Percentiles rank a stretch among this genome's conserved stretches.
phyloP scores from a whole-genome alignment of 2,797 vertebrate species.

The Ctenosaura bakeri region DNA sequence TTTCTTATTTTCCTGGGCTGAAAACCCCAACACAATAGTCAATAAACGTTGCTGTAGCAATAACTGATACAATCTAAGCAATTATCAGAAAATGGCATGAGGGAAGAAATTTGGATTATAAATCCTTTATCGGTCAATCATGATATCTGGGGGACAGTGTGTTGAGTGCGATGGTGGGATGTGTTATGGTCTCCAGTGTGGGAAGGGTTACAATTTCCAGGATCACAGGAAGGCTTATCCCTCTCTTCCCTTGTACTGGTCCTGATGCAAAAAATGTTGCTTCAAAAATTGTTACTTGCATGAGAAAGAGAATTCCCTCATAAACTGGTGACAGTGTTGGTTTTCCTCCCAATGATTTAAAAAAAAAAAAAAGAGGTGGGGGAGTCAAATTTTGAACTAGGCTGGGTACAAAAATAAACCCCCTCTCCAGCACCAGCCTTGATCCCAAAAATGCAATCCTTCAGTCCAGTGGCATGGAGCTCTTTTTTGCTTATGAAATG shows the following conservation, averaged over 20 bases:
- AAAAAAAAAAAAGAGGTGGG: not conserved
- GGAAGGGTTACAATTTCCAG: not conserved
- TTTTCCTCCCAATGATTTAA: not conserved
- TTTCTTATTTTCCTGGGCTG: slow-evolving; percentile 8
- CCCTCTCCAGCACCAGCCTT: no score
- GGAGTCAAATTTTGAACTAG: not conserved
- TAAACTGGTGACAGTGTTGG: not conserved
- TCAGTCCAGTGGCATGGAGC: not conserved
- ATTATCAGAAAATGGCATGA: not conserved
- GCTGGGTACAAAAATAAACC: not conserved
- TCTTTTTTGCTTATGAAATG: not conserved
- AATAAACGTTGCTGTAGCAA: not conserved
- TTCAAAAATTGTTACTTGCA: not conserved
- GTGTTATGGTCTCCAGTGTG: not conserved
- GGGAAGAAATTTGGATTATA: not conserved
- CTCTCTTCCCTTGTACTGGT: not conserved
- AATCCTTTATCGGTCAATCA: slow-evolving; percentile 4
- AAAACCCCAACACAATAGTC: slow-evolving; percentile 24
- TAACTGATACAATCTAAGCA: not conserved
- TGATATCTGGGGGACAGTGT: not conserved
- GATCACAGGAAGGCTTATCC: not conserved
- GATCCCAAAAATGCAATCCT: not conserved
- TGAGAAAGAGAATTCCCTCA: no score
- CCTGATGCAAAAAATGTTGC: not conserved
- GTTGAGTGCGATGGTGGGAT: not conserved